These are phyloP conservation scores for Noctua comes DNA, from an alignment of 2,888 invertebrate species.

Conservation along the genomic window DNA sequence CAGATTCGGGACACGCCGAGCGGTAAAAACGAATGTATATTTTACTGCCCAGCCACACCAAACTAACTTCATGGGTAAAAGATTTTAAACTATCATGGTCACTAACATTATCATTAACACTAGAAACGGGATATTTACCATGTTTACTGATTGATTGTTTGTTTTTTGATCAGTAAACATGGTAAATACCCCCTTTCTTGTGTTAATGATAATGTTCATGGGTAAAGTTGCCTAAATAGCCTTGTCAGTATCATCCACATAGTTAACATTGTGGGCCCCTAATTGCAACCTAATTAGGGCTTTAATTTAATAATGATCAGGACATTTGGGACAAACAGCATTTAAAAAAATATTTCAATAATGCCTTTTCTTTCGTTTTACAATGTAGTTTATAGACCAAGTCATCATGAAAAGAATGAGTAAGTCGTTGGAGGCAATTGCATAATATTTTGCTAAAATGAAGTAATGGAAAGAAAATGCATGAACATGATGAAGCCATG, in stretches of 20 bases:
- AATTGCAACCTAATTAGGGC: not conserved
- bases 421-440: slow-evolving; percentile 50
- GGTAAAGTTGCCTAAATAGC: not conserved
- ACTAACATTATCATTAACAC: too few relatives aligned
- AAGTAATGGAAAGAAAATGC: slow-evolving; percentile 3
- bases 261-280: not conserved
- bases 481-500: slow-evolving; percentile 27
- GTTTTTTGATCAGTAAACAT: too few relatives aligned
- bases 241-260: not conserved
- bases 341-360: not conserved
- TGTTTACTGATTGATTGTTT: too few relatives aligned
- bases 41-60: not conserved
- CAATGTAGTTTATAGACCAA: not conserved
- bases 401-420: slow-evolving; percentile 4
- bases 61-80: not conserved
- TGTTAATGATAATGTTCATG: too few relatives aligned
- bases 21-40: not conserved
- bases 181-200: too few relatives aligned
- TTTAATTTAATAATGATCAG: not conserved
- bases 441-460: slow-evolving; percentile 39
- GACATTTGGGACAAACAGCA: not conserved
- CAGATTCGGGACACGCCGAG: not conserved
- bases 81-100: too few relatives aligned
- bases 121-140: too few relatives aligned
- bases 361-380: slow-evolving; percentile 4